Percentiles rank a stretch among this genome's conserved stretches.
Evolutionary conservation across 1,140 invertebrate species (phyloP).

Genomic region (Megathymus violae): DNA sequence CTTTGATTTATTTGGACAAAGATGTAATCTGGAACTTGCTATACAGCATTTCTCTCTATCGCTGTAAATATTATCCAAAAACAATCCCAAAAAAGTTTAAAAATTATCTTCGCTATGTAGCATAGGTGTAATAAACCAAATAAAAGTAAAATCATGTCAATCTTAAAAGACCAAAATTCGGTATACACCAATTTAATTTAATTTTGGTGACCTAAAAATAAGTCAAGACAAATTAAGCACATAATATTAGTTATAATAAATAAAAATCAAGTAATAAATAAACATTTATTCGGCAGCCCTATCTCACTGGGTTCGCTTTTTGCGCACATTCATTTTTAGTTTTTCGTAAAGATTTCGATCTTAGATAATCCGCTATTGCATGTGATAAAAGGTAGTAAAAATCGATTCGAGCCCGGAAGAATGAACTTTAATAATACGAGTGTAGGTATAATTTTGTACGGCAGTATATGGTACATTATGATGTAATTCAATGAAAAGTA

Average conservation of each 20-base stretch:
- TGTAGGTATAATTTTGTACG: slow-evolving; percentile 22
- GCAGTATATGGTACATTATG: too few relatives aligned
- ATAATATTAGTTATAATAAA: slow-evolving; percentile 41
- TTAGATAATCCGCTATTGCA: slow-evolving; percentile 66
- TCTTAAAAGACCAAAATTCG: too few relatives aligned
- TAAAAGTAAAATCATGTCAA: too few relatives aligned
- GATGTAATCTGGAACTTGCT: slow-evolving; percentile 1
- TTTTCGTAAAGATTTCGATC: slow-evolving; percentile 79
- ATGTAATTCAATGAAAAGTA: too few relatives aligned
- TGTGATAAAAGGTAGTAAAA: slow-evolving; percentile 35
- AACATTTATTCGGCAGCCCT: slow-evolving; percentile 71
- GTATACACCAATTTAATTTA: too few relatives aligned
- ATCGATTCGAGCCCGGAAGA: slow-evolving; percentile 13
- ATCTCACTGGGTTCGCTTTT: slow-evolving; percentile 56
- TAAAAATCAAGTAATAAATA: slow-evolving; percentile 60
- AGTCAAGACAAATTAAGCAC: slow-evolving; percentile 47
- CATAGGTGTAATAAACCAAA: too few relatives aligned
- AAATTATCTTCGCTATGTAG: too few relatives aligned
- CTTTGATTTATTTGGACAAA: slow-evolving; percentile 6
- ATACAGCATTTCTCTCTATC: too few relatives aligned
- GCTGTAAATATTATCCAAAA: too few relatives aligned
- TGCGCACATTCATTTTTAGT: slow-evolving; percentile 75
- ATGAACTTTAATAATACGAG: slow-evolving; percentile 12
- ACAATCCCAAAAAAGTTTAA: too few relatives aligned
- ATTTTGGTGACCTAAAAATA: too few relatives aligned